These are phyloP conservation scores for Pheosia gnoma DNA, from an alignment of 2,888 invertebrate species.

Conservation along the genomic window DNA sequence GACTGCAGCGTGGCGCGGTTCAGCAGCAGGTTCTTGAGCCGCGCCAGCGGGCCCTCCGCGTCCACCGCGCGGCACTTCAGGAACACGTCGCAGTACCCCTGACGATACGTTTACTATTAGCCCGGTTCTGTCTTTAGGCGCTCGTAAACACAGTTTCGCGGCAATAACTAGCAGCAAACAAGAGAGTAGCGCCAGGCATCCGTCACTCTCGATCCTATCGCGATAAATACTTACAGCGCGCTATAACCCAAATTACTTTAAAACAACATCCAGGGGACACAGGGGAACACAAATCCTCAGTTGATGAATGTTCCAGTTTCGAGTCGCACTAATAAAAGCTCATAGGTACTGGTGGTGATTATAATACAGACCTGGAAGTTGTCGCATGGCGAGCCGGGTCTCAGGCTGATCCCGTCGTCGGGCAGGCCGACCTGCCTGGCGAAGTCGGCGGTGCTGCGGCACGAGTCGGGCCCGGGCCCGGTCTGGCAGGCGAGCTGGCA, in stretches of 20 bases:
- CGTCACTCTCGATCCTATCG: too few species aligned
- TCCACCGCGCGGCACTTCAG: constrained; percentile 99
- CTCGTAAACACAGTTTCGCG: too few species aligned
- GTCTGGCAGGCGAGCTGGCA: constrained; percentile 99
- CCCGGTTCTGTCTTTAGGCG: too few species aligned
- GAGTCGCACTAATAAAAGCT: too few species aligned
- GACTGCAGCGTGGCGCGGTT: constrained; percentile 94
- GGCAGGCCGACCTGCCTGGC: constrained; percentile 89
- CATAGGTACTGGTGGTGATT: too few species aligned
- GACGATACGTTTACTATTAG: constrained; percentile 21
- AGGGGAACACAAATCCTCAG: too few species aligned
- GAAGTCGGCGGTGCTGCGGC: constrained; percentile 95
- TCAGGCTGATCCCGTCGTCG: constrained; percentile 91
- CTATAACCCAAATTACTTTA: too few species aligned
- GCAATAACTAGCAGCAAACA: too few species aligned
- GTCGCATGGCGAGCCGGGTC: constrained; percentile 99
- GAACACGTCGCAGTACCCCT: constrained; percentile 99
- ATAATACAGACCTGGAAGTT: constrained; percentile 91
- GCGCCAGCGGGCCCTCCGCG: constrained; percentile 98
- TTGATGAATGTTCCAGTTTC: too few species aligned
- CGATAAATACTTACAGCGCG: too few species aligned
- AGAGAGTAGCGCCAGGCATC: too few species aligned
- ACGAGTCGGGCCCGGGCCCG: constrained; percentile 88
- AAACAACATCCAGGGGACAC: too few species aligned
- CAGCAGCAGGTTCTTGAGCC: constrained; percentile 97